These are phyloP conservation scores for Spisula solida DNA, from an alignment of 2,888 invertebrate species.

Conservation along the genomic window DNA sequence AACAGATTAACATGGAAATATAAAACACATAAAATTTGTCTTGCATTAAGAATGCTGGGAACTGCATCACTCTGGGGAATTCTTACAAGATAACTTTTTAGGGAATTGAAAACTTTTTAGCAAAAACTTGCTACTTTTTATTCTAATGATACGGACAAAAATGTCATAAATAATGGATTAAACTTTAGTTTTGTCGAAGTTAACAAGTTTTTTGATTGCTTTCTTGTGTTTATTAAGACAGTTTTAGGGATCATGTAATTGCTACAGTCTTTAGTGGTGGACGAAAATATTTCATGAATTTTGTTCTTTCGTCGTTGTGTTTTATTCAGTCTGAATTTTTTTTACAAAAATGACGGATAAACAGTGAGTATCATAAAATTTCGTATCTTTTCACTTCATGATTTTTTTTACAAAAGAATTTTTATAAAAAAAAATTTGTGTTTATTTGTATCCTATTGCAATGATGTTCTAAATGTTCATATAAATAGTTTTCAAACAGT, in stretches of 20 bases:
- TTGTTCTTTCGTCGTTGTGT: not conserved
- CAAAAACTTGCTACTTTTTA: conserved; percentile 4
- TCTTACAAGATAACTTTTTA: not conserved
- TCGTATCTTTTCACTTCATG: not conserved
- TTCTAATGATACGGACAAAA: not conserved
- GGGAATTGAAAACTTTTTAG: not conserved
- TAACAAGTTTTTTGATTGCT: not conserved
- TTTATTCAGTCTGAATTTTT: not conserved
- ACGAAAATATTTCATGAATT: not conserved
- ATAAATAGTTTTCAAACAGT: too few species aligned
- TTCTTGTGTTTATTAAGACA: not conserved
- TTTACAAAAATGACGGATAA: not conserved
- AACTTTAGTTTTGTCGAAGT: not conserved
- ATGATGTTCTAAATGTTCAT: too few species aligned
- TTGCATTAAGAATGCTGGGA: not conserved
- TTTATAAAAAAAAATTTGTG: too few species aligned
- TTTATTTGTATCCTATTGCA: too few species aligned
- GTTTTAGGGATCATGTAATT: not conserved
- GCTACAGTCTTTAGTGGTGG: not conserved
- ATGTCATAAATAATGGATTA: conserved; percentile 15
- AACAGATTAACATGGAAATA: conserved; percentile 13
- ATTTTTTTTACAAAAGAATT: not conserved
- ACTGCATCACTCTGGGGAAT: not conserved
- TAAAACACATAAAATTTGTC: conserved; percentile 13
- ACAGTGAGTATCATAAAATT: not conserved